These are phyloP conservation scores for Aythya baeri DNA, from an alignment of 2,113 vertebrate genomes.

Conservation along the genomic window DNA sequence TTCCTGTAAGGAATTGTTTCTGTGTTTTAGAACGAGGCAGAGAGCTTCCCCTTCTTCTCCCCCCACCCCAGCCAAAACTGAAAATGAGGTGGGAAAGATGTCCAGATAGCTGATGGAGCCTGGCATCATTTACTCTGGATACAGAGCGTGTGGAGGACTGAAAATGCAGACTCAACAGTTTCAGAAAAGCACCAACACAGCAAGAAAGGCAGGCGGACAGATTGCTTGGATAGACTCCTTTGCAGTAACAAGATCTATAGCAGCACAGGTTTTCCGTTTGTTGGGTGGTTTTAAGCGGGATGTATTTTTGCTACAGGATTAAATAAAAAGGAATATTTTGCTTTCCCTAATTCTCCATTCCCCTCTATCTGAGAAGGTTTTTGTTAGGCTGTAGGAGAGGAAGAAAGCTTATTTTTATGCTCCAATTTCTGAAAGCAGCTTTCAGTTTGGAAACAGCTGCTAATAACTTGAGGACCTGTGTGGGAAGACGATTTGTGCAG, in stretches of 20 bases:
- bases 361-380: not conserved
- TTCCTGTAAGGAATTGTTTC: not conserved
- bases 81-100: not conserved
- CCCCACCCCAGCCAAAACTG: not conserved
- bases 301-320: slow-evolving; percentile 51
- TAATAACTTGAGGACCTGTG: slow-evolving; percentile 10
- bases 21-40: not conserved
- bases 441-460: slow-evolving; percentile 41
- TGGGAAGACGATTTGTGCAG: not conserved
- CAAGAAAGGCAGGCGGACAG: slow-evolving; percentile 77
- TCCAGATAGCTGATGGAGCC: slow-evolving; percentile 52
- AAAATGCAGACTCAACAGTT: slow-evolving; percentile 74
- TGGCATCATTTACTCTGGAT: slow-evolving; percentile 68
- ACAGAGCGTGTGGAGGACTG: slow-evolving; percentile 43
- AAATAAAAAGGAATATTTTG: slow-evolving; percentile 28
- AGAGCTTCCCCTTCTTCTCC: not conserved
- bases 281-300: slow-evolving; percentile 62
- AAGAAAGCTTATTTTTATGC: slow-evolving; percentile 46
- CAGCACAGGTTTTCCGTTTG: slow-evolving; percentile 61
- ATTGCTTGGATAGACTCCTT: slow-evolving; percentile 73
- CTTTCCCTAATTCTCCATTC: slow-evolving; percentile 37
- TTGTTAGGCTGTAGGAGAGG: not conserved
- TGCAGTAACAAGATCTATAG: slow-evolving; percentile 75
- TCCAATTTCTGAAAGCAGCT: slow-evolving; percentile 49
- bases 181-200: slow-evolving; percentile 77